phyloP scores from a whole-genome alignment of 2,113 vertebrate species.

The Cryptotis parvus region DNA sequence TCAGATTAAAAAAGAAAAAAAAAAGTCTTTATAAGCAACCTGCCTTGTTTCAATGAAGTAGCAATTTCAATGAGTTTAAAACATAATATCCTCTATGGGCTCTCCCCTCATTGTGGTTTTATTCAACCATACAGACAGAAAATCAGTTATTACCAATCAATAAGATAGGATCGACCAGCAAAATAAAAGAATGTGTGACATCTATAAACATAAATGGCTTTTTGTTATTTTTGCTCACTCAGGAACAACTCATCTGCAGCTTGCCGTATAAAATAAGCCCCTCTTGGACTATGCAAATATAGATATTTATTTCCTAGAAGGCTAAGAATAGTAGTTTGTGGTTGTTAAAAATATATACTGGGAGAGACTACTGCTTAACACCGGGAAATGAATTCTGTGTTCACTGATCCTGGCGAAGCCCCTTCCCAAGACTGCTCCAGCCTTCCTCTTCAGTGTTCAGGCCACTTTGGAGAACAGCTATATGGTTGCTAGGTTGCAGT shows the following conservation, averaged over 20 bases:
- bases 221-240: no score
- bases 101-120: constrained; percentile 26
- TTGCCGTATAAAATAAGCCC: not conserved
- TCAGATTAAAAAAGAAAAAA: not conserved
- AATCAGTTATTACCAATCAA: constrained; percentile 34
- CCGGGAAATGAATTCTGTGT: not conserved
- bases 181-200: not conserved
- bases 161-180: constrained; percentile 14
- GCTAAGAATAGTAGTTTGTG: not conserved
- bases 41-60: constrained; percentile 44
- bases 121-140: not conserved
- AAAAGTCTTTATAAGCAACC: constrained; percentile 47
- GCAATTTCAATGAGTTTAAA: constrained; percentile 46
- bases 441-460: not conserved
- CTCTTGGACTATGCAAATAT: not conserved
- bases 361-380: not conserved
- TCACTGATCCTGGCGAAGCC: not conserved
- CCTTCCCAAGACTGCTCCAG: not conserved
- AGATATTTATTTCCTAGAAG: not conserved
- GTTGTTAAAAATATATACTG: not conserved
- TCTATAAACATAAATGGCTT: not conserved
- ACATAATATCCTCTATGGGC: not conserved
- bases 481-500: not conserved
- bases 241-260: not conserved
- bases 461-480: not conserved